Conservation (phyloP, 2,797 vertebrate genomes). For the Danio kyathit region DNA sequence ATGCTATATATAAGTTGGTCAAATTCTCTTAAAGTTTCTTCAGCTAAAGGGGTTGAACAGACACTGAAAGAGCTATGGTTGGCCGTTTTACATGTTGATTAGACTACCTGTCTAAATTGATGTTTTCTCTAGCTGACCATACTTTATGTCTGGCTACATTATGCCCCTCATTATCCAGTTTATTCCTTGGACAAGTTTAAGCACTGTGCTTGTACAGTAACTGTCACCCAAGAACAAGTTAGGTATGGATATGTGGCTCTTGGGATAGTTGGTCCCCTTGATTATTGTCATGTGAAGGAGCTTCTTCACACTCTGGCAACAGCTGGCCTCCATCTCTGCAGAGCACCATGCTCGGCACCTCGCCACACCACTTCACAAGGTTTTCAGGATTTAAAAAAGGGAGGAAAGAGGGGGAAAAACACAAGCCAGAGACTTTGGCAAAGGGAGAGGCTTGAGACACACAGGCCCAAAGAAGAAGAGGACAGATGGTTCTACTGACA, state of each 20-base stretch:
- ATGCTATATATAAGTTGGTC: background rate
- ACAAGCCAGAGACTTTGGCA: constrained; percentile 94
- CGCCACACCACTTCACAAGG: constrained; percentile 92
- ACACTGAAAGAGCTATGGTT: too few relatives aligned
- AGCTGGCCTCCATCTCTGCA: constrained; percentile 79
- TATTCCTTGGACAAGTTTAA: too few relatives aligned
- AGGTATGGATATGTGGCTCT: constrained; percentile 44
- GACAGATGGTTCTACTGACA: constrained; percentile 99
- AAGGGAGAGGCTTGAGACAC: constrained; percentile 83
- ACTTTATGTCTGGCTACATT: too few relatives aligned
- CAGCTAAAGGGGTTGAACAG: too few relatives aligned
- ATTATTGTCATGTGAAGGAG: constrained; percentile 65
- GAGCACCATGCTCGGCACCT: constrained; percentile 79
- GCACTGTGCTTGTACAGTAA: too few relatives aligned
- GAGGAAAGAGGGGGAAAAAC: constrained; percentile 64
- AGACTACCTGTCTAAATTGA: too few relatives aligned
- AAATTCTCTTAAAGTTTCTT: background rate
- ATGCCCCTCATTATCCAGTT: too few relatives aligned
- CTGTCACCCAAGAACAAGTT: background rate
- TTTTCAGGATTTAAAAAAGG: constrained; percentile 91
- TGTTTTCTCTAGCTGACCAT: too few relatives aligned
- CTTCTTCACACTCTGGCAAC: constrained; percentile 79
- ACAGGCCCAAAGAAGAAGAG: constrained; percentile 93
- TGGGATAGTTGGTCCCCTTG: constrained; percentile 26
- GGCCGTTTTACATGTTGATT: too few relatives aligned